Conservation (phyloP, 1,140 invertebrate genomes). For the Campoletis sonorensis region DNA sequence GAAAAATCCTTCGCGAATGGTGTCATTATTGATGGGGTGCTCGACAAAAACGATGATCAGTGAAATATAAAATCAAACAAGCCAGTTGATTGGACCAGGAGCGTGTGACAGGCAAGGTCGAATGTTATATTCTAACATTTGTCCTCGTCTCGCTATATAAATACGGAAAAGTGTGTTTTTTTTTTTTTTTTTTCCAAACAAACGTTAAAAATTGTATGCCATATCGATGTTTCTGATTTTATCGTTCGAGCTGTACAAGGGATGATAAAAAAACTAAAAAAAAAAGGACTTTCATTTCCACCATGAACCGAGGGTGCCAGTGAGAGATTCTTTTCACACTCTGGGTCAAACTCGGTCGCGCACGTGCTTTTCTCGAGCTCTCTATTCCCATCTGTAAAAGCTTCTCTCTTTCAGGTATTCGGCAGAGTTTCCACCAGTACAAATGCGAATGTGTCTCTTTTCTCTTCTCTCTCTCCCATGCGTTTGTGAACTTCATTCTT, state of each 20-base stretch:
- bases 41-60: too few species aligned
- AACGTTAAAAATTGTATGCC: too few species aligned
- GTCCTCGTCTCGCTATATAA: too few species aligned
- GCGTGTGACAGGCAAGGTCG: too few species aligned
- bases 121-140: too few species aligned
- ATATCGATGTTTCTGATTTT: background rate
- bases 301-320: background rate
- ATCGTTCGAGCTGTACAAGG: slow-evolving; percentile 60
- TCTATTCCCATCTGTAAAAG: background rate
- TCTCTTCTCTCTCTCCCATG: background rate
- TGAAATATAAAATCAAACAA: too few species aligned
- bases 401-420: background rate
- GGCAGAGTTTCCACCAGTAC: background rate
- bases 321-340: slow-evolving; percentile 1
- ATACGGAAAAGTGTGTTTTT: too few species aligned
- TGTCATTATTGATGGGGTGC: too few species aligned
- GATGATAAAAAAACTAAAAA: slow-evolving; percentile 58
- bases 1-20: too few species aligned
- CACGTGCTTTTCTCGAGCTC: background rate
- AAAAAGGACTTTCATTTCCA: slow-evolving; percentile 7
- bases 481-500: slow-evolving; percentile 9
- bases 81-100: too few species aligned
- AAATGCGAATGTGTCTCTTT: background rate
- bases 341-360: slow-evolving; percentile 10
- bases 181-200: too few species aligned